These are phyloP conservation scores for Acrobasis repandana DNA, from an alignment of 2,888 invertebrate species.

Conservation along the genomic window DNA sequence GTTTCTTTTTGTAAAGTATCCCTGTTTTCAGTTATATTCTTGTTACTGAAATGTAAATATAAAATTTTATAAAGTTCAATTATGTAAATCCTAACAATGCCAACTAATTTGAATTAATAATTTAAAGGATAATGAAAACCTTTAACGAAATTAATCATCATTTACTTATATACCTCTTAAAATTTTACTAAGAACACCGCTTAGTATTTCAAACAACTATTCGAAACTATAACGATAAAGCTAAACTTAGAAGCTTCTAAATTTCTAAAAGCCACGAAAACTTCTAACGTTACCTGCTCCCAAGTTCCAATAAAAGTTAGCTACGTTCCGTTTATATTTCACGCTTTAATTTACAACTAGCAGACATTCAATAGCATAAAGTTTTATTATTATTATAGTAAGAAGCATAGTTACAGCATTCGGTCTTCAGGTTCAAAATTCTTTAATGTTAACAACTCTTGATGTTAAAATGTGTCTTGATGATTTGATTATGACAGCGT, in stretches of 20 bases:
- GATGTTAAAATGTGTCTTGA: constrained; percentile 1
- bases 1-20: too few relatives aligned
- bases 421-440: constrained; percentile 51
- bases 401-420: constrained; percentile 48
- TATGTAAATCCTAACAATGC: too few relatives aligned
- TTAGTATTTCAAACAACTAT: not conserved
- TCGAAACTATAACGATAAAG: not conserved
- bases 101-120: too few relatives aligned
- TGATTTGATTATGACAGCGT: constrained; percentile 7
- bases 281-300: constrained; percentile 12
- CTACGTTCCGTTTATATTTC: constrained; percentile 17
- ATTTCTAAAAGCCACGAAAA: not conserved
- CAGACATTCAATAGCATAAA: constrained; percentile 50
- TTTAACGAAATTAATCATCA: too few relatives aligned
- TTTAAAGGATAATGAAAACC: too few relatives aligned
- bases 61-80: too few relatives aligned
- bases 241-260: not conserved
- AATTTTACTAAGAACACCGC: not conserved
- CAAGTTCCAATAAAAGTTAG: constrained; percentile 12
- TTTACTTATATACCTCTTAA: not conserved
- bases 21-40: too few relatives aligned
- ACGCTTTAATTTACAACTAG: constrained; percentile 31
- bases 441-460: constrained; percentile 24
- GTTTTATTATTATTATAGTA: constrained; percentile 60
- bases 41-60: too few relatives aligned